Percentiles rank a stretch among this genome's conserved stretches.
phyloP scores from a whole-genome alignment of 2,797 vertebrate species.

The Dendrocincla fuliginosa region DNA sequence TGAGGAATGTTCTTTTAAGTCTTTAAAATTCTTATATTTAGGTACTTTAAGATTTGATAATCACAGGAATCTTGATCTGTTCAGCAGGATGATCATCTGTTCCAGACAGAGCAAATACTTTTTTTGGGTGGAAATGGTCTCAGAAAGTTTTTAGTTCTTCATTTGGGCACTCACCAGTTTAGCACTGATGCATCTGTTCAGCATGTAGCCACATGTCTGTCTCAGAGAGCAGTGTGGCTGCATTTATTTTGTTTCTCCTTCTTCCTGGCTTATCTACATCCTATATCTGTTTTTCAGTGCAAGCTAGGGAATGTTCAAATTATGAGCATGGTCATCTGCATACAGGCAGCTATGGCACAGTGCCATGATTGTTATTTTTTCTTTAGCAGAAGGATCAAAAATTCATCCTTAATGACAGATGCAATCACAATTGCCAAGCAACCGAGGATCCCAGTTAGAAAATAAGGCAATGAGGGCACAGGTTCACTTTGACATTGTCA shows the following conservation, averaged over 20 bases:
- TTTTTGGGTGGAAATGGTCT: background rate
- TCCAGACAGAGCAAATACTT: background rate
- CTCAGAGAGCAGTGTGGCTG: background rate
- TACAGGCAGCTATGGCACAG: background rate
- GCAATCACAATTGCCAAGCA: background rate
- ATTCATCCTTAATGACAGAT: background rate
- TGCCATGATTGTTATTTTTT: background rate
- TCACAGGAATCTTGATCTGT: background rate
- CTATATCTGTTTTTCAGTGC: background rate
- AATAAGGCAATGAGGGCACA: background rate
- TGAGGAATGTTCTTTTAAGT: background rate
- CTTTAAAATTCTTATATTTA: background rate
- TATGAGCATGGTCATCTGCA: background rate
- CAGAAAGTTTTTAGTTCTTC: background rate
- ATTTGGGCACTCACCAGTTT: background rate
- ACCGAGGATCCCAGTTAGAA: background rate
- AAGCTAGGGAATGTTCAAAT: background rate
- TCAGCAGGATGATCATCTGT: background rate
- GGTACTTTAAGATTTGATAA: background rate
- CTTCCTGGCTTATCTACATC: background rate
- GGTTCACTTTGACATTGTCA: background rate
- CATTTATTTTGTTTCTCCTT: background rate
- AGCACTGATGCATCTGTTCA: background rate
- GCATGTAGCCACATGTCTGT: rapidly evolving
- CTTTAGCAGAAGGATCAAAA: background rate